Evolutionary conservation across 2,888 invertebrate species (phyloP).

Genomic region (Tolmerus cingulatus): DNA sequence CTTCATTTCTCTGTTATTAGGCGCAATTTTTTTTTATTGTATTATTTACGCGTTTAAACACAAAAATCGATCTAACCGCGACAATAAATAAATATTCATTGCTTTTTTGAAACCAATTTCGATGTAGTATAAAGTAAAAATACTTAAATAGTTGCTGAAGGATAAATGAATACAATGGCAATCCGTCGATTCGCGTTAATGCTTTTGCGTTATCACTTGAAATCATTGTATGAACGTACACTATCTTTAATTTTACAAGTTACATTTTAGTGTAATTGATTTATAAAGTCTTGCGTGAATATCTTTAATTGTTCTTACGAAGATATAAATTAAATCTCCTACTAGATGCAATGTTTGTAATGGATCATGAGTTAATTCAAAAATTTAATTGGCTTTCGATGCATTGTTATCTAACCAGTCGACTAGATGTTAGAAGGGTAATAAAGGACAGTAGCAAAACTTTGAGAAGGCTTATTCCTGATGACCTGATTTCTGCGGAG

Average conservation of each 20-base stretch:
- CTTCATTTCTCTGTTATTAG: not conserved
- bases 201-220: not conserved
- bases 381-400: not conserved
- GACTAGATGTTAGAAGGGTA: not conserved
- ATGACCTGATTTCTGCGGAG: constrained; percentile 48
- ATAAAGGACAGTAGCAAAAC: constrained; percentile 6
- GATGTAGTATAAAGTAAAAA: not conserved
- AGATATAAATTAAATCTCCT: not conserved
- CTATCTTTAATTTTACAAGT: not conserved
- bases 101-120: not conserved
- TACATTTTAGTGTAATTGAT: constrained; percentile 13
- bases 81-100: not conserved
- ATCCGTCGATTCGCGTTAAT: not conserved
- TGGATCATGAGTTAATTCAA: not conserved
- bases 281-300: constrained; percentile 5
- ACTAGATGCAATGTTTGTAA: not conserved
- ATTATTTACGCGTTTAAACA: not conserved
- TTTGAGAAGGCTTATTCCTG: not conserved
- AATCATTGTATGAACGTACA: not conserved
- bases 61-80: not conserved
- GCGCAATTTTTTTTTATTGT: not conserved
- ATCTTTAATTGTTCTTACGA: constrained; percentile 15
- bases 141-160: not conserved
- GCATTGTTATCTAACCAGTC: constrained; percentile 42
- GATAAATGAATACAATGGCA: not conserved